Percentiles rank a stretch among this genome's conserved stretches.
These are phyloP conservation scores for Pocota personata DNA, from an alignment of 2,888 invertebrate genomes.

Conservation along the genomic window DNA sequence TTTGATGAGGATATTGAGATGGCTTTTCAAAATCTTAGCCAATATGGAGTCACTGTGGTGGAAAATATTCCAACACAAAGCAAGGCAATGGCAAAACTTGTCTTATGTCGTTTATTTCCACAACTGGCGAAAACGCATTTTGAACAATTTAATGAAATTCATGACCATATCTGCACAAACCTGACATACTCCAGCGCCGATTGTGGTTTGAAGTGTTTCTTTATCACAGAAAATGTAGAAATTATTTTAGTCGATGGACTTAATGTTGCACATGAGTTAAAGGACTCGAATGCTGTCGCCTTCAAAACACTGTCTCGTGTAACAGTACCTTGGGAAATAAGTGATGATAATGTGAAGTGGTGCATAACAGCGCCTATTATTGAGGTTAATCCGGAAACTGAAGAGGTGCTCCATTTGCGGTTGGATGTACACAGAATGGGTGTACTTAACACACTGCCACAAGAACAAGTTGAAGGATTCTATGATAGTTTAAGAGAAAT, in stretches of 20 bases:
- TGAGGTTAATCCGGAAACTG: constrained; percentile 83
- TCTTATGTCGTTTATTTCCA: constrained; percentile 38
- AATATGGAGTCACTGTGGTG: constrained; percentile 75
- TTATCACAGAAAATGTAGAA: constrained; percentile 81
- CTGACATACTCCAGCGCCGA: constrained; percentile 29
- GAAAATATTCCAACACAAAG: constrained; percentile 71
- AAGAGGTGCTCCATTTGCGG: constrained; percentile 85
- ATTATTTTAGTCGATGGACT: constrained; percentile 89
- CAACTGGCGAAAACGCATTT: neutral
- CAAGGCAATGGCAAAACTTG: constrained; percentile 32
- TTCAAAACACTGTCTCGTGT: constrained; percentile 84
- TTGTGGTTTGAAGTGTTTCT: constrained; percentile 45
- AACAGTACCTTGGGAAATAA: constrained; percentile 85
- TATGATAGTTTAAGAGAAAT: constrained; percentile 84
- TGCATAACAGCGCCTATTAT: constrained; percentile 84
- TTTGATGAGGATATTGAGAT: constrained; percentile 79
- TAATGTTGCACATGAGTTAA: constrained; percentile 85
- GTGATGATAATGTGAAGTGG: constrained; percentile 85
- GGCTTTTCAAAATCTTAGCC: constrained; percentile 81
- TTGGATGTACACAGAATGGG: constrained; percentile 89
- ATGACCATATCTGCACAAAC: constrained; percentile 46
- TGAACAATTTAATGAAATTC: constrained; percentile 30
- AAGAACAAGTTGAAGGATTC: constrained; percentile 84
- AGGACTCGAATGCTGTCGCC: constrained; percentile 83
- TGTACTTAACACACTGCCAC: constrained; percentile 83